Evolutionary conservation across 2,113 vertebrate genomes (phyloP).

Genomic region (Hypanus sabinus): DNA sequence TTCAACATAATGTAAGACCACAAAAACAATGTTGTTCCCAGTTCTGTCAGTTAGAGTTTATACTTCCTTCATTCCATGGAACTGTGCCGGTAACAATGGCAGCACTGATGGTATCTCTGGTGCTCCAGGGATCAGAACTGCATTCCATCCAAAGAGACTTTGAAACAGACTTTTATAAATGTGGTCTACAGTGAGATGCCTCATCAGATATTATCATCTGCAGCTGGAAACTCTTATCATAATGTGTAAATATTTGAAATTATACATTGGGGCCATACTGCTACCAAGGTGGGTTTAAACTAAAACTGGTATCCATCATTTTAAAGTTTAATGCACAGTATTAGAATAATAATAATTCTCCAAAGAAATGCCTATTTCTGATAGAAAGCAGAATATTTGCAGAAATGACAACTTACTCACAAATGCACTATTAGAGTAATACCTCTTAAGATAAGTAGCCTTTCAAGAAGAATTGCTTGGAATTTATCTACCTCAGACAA

Average conservation of each 20-base stretch:
- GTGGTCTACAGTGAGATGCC: neutral
- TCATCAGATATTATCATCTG: neutral
- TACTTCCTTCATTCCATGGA: neutral
- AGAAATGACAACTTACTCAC: neutral
- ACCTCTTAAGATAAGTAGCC: neutral
- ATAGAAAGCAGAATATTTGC: neutral
- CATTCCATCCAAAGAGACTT: slow-evolving; percentile 12
- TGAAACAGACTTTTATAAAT: neutral
- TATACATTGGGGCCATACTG: neutral
- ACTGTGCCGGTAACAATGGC: neutral
- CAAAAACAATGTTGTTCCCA: neutral
- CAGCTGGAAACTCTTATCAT: neutral
- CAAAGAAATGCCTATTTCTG: neutral
- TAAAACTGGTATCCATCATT: no score
- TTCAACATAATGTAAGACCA: neutral
- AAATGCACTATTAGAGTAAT: slow-evolving; percentile 17
- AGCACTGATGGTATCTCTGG: neutral
- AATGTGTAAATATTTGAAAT: neutral
- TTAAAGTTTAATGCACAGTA: neutral
- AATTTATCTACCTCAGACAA: neutral
- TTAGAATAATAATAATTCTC: neutral
- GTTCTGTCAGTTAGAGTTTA: neutral
- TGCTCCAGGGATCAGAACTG: neutral
- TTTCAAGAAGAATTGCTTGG: neutral
- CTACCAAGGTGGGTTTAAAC: neutral